phyloP scores from a whole-genome alignment of 2,888 invertebrate genomes.

The Osmoderma eremita region DNA sequence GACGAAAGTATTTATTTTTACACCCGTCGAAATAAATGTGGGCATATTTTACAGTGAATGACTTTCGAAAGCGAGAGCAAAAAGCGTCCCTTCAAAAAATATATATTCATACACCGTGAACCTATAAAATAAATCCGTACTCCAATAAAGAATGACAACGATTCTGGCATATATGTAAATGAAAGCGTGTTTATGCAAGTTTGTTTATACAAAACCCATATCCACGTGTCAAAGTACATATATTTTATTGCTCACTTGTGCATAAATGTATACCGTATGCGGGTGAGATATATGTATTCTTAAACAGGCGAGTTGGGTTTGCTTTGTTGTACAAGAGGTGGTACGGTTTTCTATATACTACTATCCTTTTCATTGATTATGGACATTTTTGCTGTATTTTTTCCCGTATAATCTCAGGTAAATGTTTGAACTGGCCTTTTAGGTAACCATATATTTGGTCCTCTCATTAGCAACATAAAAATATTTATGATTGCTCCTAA shows the following conservation, averaged over 20 bases:
- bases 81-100: slow-evolving; percentile 20
- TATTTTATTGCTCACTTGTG: neutral
- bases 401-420: too few species aligned
- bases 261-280: neutral
- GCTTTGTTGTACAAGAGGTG: too few species aligned
- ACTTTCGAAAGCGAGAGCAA: slow-evolving; percentile 21
- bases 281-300: too few species aligned
- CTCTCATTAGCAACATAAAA: too few species aligned
- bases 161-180: slow-evolving; percentile 1
- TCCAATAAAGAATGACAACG: slow-evolving; percentile 26
- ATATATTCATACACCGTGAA: slow-evolving; percentile 25
- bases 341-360: too few species aligned
- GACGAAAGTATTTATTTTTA: slow-evolving; percentile 10
- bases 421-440: too few species aligned
- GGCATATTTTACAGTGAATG: slow-evolving; percentile 11
- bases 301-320: too few species aligned
- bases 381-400: too few species aligned
- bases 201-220: neutral
- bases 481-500: too few species aligned
- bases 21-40: slow-evolving; percentile 13
- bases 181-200: neutral
- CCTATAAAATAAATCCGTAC: slow-evolving; percentile 35
- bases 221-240: neutral
- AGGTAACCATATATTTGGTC: too few species aligned
- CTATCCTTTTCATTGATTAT: too few species aligned